Percentiles rank a stretch among this genome's conserved stretches.
Conservation (phyloP, 2,888 invertebrate species). For the Rhabditophanes sp. region DNA sequence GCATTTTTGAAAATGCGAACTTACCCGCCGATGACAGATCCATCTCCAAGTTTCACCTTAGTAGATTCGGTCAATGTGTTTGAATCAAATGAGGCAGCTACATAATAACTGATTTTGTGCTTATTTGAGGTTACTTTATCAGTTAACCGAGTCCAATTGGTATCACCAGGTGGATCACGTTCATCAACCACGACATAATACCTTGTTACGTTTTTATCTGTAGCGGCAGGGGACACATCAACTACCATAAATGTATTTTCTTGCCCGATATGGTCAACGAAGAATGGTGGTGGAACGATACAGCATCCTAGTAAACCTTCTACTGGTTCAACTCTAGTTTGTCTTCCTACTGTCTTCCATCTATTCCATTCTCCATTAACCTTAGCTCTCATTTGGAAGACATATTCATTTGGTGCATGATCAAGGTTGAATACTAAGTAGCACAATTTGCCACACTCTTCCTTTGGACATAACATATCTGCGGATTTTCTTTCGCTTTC, state of each 20-base stretch:
- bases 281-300: conserved; percentile 44
- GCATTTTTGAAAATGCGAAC: too few species aligned
- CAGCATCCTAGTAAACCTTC: conserved; percentile 35
- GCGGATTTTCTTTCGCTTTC: conserved; percentile 17
- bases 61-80: conserved; percentile 34
- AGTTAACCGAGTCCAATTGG: conserved; percentile 41
- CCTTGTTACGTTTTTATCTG: conserved; percentile 39
- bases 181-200: conserved; percentile 44
- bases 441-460: conserved; percentile 40
- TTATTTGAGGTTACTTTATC: conserved; percentile 42
- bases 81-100: conserved; percentile 40
- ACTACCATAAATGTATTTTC: conserved; percentile 36
- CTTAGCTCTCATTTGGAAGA: conserved; percentile 42
- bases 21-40: conserved; percentile 42
- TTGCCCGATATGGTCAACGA: conserved; percentile 36
- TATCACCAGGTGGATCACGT: conserved; percentile 41
- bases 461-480: conserved; percentile 33
- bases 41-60: conserved; percentile 38
- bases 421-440: conserved; percentile 43
- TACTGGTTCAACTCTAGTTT: conserved; percentile 24
- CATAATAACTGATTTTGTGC: conserved; percentile 40
- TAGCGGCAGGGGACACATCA: conserved; percentile 35
- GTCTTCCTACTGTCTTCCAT: conserved; percentile 40
- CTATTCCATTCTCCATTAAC: conserved; percentile 36
- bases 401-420: conserved; percentile 29